A percentile compares a stretch with the other conserved stretches of the same genome.
These are phyloP conservation scores for Sigmodon hispidus DNA, from an alignment of 2,113 vertebrate species.

Conservation along the genomic window DNA sequence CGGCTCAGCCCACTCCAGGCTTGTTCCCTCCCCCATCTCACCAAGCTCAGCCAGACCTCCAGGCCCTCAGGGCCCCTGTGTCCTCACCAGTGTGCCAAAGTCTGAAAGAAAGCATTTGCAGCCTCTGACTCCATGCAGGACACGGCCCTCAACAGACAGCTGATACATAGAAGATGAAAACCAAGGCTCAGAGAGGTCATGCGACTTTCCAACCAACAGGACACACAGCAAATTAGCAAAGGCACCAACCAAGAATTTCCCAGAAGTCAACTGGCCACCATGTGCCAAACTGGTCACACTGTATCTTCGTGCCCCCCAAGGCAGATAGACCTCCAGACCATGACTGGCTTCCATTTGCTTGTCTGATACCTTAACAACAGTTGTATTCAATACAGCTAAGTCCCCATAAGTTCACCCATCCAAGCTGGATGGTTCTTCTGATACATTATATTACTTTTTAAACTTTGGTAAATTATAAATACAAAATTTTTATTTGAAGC, in stretches of 20 bases:
- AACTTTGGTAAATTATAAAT: background rate
- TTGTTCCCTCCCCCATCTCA: background rate
- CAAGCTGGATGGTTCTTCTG: background rate
- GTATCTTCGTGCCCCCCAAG: background rate
- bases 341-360: fast-evolving
- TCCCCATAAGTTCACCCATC: background rate
- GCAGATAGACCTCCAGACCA: fast-evolving
- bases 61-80: background rate
- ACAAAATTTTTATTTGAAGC: background rate
- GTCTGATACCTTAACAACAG: background rate
- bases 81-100: background rate
- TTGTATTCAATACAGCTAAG: background rate
- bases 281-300: fast-evolving
- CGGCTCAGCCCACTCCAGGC: background rate
- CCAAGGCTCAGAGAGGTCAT: constrained; percentile 32
- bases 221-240: background rate
- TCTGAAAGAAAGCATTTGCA: background rate
- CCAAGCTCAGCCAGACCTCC: background rate
- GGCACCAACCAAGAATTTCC: background rate
- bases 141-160: background rate
- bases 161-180: background rate
- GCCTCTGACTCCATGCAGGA: background rate
- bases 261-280: background rate
- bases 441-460: background rate
- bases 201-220: background rate